Evolutionary conservation across 2,113 vertebrate species (phyloP), one percentile per base, ranked within the genome.

Genomic region (Pelmatolapia mariae): DNA sequence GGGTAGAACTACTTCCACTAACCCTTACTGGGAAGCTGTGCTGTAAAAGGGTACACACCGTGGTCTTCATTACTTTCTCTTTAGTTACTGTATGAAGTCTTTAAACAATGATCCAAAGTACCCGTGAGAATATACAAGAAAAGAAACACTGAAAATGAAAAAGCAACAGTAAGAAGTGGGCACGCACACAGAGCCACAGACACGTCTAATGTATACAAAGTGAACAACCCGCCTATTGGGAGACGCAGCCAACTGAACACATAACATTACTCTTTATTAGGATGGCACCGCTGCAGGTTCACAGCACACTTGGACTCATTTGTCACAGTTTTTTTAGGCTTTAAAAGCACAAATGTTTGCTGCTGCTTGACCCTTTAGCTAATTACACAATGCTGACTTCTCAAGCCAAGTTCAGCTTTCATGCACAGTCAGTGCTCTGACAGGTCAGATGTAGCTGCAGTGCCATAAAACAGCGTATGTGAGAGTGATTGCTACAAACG

Each of bases 261-360:
- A 78, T 82, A 78, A 87, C 89, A 93, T 91, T 93, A 80, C 82
- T 90, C 90, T 92, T 93, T 90, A 90, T 93, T 90, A 91, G 73
- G 80, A 87, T 87, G 88, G 90, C 83, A 83, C 47, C 5, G 4
- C 76, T 87, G 85, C 61, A 80, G 45, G 54, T 92, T 92, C 89
- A 66, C 68, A 3, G 83, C 76, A 56, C 61, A 83, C 57, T 83
- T 31, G 45, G 33, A 80, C 80, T 76, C 88, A 89, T 93, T 91
- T 91, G 83, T 93, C 86, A 88, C 53, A 22, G 43, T 10, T 61
- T 78, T 92, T 86, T 59, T 29, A 10, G 71, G 56, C 63, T 80
- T 85, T 90, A 81, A 89, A 92, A 87, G 78, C 59, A 54, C 16
- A 18, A 84, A 83, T 80, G 82, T 85, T 88, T 85, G 81, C 84